Percentiles rank a stretch among this genome's conserved stretches.
These are phyloP conservation scores for Rhabdornis inornatus DNA, from an alignment of 2,113 vertebrate species.

Conservation along the genomic window DNA sequence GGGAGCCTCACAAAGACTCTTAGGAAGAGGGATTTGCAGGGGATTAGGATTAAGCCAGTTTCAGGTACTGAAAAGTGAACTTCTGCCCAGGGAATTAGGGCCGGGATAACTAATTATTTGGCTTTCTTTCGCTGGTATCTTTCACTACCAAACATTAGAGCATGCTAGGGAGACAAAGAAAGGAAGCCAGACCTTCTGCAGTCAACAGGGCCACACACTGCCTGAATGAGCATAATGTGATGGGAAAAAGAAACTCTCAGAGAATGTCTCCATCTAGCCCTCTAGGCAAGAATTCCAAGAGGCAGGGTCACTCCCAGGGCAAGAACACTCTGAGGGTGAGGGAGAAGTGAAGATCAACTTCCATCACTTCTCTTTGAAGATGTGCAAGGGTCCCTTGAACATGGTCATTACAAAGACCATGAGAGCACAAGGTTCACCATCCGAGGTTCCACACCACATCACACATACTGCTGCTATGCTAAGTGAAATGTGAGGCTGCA, in stretches of 20 bases:
- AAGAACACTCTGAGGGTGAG: neutral
- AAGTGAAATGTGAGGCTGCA: neutral
- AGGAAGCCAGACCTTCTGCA: neutral
- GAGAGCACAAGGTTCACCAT: neutral
- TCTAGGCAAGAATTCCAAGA: neutral
- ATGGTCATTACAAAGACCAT: neutral
- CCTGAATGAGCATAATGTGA: neutral
- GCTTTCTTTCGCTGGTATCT: neutral
- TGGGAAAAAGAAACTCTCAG: neutral
- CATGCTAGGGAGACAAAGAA: neutral
- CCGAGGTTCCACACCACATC: neutral
- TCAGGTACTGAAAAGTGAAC: constrained; percentile 55
- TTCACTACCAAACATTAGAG: neutral
- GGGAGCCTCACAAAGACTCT: neutral
- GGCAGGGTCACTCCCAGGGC: neutral
- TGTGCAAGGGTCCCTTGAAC: neutral
- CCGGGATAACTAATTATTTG: constrained; percentile 32
- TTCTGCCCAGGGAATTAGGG: constrained; percentile 34
- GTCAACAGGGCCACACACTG: neutral
- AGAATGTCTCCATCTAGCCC: neutral
- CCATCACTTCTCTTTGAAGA: neutral
- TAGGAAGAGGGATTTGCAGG: constrained; percentile 29
- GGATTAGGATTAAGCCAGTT: constrained; percentile 52
- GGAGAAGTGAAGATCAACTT: neutral
- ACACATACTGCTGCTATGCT: neutral